Base-by-base conservation (phyloP, 2,797 vertebrate genomes). In the Falco naumanni region DNA sequence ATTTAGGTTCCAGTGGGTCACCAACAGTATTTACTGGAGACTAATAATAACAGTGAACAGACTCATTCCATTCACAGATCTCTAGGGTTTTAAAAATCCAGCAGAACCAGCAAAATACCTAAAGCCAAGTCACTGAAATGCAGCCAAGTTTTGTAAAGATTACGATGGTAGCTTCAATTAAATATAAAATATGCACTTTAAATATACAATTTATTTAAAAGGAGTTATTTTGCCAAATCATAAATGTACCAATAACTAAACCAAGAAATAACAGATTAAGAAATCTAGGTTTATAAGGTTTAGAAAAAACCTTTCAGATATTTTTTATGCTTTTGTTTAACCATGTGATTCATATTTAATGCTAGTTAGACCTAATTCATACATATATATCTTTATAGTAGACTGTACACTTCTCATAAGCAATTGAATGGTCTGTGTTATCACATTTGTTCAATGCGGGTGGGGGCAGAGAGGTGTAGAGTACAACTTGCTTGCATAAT, bases 61-160 rank as follows among this genome's bases (percentile, higher is more conserved):
- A 82, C 69, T 79, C 34, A 50, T 93, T 96, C 89, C 79, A 84
- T 87, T 93, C 89, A 72, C 66, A 77, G 45, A 68, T 94, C 95
- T 95, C 89, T 37, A 37, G 87, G 90, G 96, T 90, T 96, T 97
- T 96, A 92, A 92, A 97, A 96, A 95, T 96, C 87, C 91, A 97
- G 93, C 95, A 97, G 96, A 97, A 97, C 93, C 84, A 97, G 93
- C 91, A 95, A 97, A 97, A 97, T 96, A 89, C 77, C 53, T 95
- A 60, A 97, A 95, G 78, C 87, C 93, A 77, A 93, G 54, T 33
- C 70, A 91, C 72, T 93, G 86, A 95, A 96, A 96, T 70, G 33
- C 72, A 83, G 96, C 91, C 93, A 96, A 70, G 78, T 95, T 97
- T 94, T 96, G 85, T 93, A 82, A 95, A 96, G 79, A 94, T 94